Base-by-base conservation (phyloP, 2,888 invertebrate genomes). In the Thymelicus acteon region DNA sequence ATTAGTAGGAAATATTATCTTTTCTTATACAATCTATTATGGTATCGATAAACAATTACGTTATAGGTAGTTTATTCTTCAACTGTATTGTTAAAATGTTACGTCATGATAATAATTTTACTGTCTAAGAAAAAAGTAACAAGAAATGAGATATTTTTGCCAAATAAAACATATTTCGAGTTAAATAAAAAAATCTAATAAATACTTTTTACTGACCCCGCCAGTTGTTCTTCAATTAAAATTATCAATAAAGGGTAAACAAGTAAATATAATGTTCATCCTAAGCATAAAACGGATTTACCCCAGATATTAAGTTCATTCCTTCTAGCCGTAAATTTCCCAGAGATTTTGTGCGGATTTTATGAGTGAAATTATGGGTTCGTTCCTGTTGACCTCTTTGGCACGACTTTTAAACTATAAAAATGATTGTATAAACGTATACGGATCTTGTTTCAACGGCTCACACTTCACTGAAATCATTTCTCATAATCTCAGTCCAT, bases 181-280 rank as follows among this genome's bases (percentile, higher is more conserved):
- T 40, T 40, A 8, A 40, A 8, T 40, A 40, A 6, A 40, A 2
- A 40, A 40, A 7, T 40, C 40, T 40, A 40, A 40, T 52, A 52
- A 52, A 19, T 52, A 19, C 1, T 1, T 19, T 19, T 52, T 19
- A 19, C 19, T 52, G 24, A 49, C 7, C 31, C 37, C 13, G 78
- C 79, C 82, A 80, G 83, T 79, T 77, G 77, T 78, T 78, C 77
- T 79, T 76, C 75, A 79, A 76, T 75, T 79, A 75, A 78, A 79
- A 78, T 77, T 80, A 81, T 82, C 81, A 81, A 81, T 83, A 80
- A 78, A 63, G 77, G 58, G 81, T 81, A 83, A 77, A 79, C 80
- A 80, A 79, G 54, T 54, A 54, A 54, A 54, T 79, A 80, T 82
- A 82, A 83, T 81, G 85, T 80, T 37, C 12, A 66, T 54, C 54